A percentile compares a stretch with the other conserved stretches of the same genome.
These are phyloP conservation scores for Calliopum simillimum DNA, from an alignment of 2,888 invertebrate species.

Conservation along the genomic window DNA sequence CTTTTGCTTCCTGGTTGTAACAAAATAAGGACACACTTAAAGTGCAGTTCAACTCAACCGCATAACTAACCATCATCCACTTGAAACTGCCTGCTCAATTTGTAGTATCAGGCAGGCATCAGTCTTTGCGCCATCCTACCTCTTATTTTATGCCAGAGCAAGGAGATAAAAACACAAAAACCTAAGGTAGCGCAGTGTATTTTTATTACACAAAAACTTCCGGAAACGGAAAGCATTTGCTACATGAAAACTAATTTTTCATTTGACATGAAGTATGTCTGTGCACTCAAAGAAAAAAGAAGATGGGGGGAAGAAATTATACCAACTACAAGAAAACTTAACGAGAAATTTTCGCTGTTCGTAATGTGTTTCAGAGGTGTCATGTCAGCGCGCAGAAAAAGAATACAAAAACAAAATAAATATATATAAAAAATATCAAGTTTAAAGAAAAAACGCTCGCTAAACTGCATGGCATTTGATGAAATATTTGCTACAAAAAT, in stretches of 20 bases:
- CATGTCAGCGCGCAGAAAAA: background rate
- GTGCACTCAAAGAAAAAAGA: slow-evolving; percentile 15
- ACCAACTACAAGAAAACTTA: slow-evolving; percentile 21
- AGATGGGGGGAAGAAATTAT: background rate
- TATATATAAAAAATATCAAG: background rate
- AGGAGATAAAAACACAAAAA: too few relatives aligned
- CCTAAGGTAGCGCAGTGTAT: too few relatives aligned
- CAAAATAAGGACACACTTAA: slow-evolving; percentile 21
- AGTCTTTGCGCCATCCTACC: background rate
- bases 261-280: slow-evolving; percentile 27
- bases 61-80: slow-evolving; percentile 27
- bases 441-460: background rate
- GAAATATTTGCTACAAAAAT: background rate
- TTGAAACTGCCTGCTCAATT: background rate
- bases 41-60: slow-evolving; percentile 22
- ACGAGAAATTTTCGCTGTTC: slow-evolving; percentile 28
- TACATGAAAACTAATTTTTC: slow-evolving; percentile 30
- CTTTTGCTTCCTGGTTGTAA: background rate
- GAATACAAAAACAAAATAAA: slow-evolving; percentile 3
- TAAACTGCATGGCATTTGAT: background rate
- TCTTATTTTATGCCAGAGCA: too few relatives aligned
- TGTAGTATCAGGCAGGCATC: background rate
- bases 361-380: slow-evolving; percentile 4
- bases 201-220: background rate
- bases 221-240: slow-evolving; percentile 7